Conservation (phyloP, 2,113 vertebrate genomes). For the Peromyscus leucopus region DNA sequence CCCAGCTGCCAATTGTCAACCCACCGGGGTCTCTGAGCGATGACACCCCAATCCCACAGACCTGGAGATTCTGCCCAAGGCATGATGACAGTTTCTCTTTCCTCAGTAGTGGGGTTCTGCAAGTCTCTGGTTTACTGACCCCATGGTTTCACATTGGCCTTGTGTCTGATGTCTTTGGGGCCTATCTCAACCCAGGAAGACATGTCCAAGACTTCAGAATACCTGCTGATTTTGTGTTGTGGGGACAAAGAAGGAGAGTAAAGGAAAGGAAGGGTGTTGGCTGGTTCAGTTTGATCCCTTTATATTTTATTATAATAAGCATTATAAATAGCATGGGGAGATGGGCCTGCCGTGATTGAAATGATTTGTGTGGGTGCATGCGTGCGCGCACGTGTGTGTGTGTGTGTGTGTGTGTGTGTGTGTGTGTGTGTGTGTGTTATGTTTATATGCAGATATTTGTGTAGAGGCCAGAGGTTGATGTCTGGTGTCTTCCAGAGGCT, state of each 20-base stretch:
- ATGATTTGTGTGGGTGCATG: too few species aligned
- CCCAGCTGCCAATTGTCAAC: background rate
- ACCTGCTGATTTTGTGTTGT: background rate
- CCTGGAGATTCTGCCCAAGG: too few species aligned
- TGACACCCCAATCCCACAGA: background rate
- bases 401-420: background rate
- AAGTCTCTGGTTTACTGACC: background rate
- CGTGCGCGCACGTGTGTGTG: background rate
- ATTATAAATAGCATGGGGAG: background rate
- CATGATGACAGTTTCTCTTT: too few species aligned
- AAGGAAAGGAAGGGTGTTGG: rapidly evolving
- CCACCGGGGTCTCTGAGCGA: background rate
- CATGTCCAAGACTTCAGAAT: too few species aligned
- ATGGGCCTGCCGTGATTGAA: background rate
- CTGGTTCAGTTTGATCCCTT: background rate
- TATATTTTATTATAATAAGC: background rate
- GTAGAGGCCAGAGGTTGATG: background rate
- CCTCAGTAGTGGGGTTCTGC: background rate
- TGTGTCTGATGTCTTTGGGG: background rate
- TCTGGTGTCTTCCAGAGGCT: background rate
- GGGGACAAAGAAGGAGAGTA: background rate
- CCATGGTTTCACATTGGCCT: background rate
- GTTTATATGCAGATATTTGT: background rate
- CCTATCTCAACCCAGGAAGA: rapidly evolving
- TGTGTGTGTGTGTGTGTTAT: background rate